phyloP scores from a whole-genome alignment of 2,113 vertebrate species.

The Heptranchias perlo region DNA sequence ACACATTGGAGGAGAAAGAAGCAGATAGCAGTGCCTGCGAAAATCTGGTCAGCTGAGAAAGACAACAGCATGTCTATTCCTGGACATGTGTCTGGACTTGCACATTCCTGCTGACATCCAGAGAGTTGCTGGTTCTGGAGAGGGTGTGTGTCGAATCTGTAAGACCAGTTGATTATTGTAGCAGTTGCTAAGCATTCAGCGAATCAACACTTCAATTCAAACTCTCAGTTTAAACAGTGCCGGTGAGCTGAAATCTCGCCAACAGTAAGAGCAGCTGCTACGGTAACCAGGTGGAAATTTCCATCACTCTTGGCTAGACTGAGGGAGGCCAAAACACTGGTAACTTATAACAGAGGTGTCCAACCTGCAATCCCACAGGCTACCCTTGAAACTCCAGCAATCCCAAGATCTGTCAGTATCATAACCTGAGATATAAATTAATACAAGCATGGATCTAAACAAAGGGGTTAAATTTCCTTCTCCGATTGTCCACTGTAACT shows the following conservation, averaged over 20 bases:
- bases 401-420: no score
- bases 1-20: not conserved
- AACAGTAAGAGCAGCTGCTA: not conserved
- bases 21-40: not conserved
- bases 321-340: not conserved
- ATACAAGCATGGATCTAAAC: no score
- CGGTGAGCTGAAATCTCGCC: not conserved
- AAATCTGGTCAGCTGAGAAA: no score
- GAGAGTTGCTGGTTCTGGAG: not conserved
- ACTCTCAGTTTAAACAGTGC: not conserved
- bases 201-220: not conserved
- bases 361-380: no score
- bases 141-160: not conserved
- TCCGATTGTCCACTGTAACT: no score
- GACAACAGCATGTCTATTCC: not conserved
- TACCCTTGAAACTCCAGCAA: no score
- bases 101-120: not conserved
- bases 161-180: not conserved
- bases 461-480: no score
- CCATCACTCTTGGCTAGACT: not conserved
- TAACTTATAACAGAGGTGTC: no score
- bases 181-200: not conserved
- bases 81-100: not conserved
- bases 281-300: not conserved
- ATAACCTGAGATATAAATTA: no score